Evolutionary conservation across 2,888 invertebrate species (phyloP).

Genomic region (Polietes domitor): DNA sequence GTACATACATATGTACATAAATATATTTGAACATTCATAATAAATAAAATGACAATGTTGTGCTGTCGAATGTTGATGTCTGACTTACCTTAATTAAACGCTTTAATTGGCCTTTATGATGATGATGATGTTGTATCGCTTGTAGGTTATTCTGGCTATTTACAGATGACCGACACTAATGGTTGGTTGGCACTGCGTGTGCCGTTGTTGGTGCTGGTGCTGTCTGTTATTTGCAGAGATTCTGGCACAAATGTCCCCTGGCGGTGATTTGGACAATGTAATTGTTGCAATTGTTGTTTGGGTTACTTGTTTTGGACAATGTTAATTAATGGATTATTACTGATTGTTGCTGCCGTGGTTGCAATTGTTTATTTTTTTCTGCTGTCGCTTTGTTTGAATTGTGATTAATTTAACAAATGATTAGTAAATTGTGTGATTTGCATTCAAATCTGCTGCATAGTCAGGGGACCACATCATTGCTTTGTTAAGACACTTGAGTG

Average conservation of each 20-base stretch:
- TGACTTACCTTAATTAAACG: constrained; percentile 75
- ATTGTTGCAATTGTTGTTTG: constrained; percentile 16
- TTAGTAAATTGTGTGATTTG: constrained; percentile 3
- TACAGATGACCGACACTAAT: constrained; percentile 22
- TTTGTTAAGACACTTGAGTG: constrained; percentile 1
- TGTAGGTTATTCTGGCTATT: constrained; percentile 17
- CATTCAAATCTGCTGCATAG: not conserved
- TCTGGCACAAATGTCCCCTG: not conserved
- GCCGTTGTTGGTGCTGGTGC: constrained; percentile 7
- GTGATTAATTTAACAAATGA: not conserved
- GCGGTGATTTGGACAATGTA: constrained; percentile 3
- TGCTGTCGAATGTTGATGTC: not conserved
- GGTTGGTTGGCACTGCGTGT: not conserved
- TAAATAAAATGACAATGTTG: not conserved
- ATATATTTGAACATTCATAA: too few relatives aligned
- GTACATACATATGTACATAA: not conserved
- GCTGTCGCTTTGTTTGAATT: too few relatives aligned
- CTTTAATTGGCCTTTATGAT: constrained; percentile 37
- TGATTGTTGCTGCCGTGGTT: constrained; percentile 23
- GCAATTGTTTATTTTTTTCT: too few relatives aligned
- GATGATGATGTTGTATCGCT: constrained; percentile 1
- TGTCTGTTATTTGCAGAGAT: not conserved
- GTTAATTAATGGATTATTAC: constrained; percentile 52
- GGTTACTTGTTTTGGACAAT: constrained; percentile 35
- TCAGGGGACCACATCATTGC: constrained; percentile 14